These are phyloP conservation scores for Vidua macroura DNA, from an alignment of 2,113 vertebrate species.

Conservation along the genomic window DNA sequence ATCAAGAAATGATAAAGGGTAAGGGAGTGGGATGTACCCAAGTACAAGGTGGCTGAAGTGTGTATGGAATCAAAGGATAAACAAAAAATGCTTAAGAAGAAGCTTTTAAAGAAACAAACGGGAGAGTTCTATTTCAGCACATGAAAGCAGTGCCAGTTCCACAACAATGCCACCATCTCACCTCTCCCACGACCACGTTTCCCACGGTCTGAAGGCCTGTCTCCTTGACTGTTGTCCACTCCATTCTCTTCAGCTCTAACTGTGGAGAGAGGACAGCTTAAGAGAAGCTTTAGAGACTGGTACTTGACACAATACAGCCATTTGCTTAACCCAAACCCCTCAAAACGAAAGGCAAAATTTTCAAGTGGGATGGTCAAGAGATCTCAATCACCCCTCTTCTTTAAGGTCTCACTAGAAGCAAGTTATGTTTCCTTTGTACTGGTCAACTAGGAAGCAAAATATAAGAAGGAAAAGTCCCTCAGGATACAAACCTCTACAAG, in stretches of 20 bases:
- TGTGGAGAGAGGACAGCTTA: conserved; percentile 58
- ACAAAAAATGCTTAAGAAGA: not conserved
- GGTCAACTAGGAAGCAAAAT: not conserved
- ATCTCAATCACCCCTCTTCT: not conserved
- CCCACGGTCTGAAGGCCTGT: conserved; percentile 84
- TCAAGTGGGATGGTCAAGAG: not conserved
- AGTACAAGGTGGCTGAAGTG: not conserved
- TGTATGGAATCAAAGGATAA: not conserved
- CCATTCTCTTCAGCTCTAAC: conserved; percentile 92
- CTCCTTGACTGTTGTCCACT: conserved; percentile 83
- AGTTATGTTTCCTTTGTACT: not conserved
- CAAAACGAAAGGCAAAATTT: not conserved
- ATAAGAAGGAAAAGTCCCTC: not conserved
- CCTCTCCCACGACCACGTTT: conserved; percentile 89
- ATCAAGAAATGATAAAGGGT: not conserved
- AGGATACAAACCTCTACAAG: not conserved
- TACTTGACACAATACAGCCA: not conserved
- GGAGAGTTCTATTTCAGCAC: not conserved
- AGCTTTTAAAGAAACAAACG: not conserved
- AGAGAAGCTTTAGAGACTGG: not conserved
- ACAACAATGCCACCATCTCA: conserved; percentile 51
- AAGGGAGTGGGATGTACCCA: not conserved
- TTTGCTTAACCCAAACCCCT: not conserved
- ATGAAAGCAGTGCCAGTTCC: not conserved
- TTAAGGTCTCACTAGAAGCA: not conserved